A percentile compares a stretch with the other conserved stretches of the same genome.
phyloP scores from a whole-genome alignment of 2,113 vertebrate genomes.

The Silurus asotus region DNA sequence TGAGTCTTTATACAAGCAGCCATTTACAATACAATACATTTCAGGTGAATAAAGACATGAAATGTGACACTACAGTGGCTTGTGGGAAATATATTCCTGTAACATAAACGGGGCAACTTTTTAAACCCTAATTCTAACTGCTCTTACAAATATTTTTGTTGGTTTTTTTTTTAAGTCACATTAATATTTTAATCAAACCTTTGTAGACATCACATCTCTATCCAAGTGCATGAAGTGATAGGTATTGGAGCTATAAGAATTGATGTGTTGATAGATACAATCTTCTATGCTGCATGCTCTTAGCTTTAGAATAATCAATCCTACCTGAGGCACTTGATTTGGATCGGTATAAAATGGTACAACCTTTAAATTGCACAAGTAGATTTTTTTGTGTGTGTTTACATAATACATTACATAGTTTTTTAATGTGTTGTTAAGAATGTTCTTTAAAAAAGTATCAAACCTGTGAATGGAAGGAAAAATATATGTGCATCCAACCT shows the following conservation, averaged over 20 bases:
- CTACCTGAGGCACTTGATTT: neutral
- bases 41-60: too few relatives aligned
- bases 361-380: neutral
- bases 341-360: neutral
- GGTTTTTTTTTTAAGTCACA: neutral
- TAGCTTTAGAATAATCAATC: neutral
- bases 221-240: neutral
- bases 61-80: too few relatives aligned
- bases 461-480: too few relatives aligned
- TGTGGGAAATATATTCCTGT: too few relatives aligned
- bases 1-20: too few relatives aligned
- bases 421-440: too few relatives aligned
- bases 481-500: too few relatives aligned
- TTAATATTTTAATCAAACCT: neutral
- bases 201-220: neutral
- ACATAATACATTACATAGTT: too few relatives aligned
- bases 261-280: neutral
- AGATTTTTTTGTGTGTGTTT: too few relatives aligned
- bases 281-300: too few relatives aligned
- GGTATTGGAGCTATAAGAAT: neutral
- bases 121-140: neutral
- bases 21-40: too few relatives aligned
- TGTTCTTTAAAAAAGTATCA: too few relatives aligned
- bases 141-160: neutral
- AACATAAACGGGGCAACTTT: neutral